Conservation (phyloP, 2,113 vertebrate genomes). For the Cnemophilus loriae region DNA sequence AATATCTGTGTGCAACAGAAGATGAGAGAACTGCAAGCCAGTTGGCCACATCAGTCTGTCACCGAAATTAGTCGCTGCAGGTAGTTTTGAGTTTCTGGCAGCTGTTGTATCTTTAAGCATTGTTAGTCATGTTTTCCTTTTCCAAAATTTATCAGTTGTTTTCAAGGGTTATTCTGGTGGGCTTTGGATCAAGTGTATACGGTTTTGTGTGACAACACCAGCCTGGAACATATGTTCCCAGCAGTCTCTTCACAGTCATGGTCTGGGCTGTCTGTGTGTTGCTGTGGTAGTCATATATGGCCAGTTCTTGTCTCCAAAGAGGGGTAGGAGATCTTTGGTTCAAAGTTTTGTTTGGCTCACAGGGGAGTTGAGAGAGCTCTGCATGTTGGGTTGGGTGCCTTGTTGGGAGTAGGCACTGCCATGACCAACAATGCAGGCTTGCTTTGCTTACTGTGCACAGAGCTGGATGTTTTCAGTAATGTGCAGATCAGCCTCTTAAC, state of each 20-base stretch:
- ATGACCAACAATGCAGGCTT: accelerated
- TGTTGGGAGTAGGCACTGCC: not conserved
- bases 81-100: not conserved
- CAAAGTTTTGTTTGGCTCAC: not conserved
- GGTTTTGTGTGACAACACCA: not conserved
- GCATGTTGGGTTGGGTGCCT: not conserved
- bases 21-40: not conserved
- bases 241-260: accelerated
- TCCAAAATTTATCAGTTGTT: not conserved
- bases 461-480: not conserved
- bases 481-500: not conserved
- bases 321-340: not conserved
- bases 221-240: not conserved
- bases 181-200: not conserved
- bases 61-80: not conserved
- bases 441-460: not conserved
- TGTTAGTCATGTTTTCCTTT: not conserved
- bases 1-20: not conserved
- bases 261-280: not conserved
- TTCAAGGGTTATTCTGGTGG: not conserved
- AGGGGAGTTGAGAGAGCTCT: not conserved
- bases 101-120: not conserved
- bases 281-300: not conserved
- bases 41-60: not conserved
- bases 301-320: not conserved